Evolutionary conservation across 2,888 invertebrate species (phyloP), one percentile per base, ranked within the genome.

Genomic region (Marronus borbonicus): DNA sequence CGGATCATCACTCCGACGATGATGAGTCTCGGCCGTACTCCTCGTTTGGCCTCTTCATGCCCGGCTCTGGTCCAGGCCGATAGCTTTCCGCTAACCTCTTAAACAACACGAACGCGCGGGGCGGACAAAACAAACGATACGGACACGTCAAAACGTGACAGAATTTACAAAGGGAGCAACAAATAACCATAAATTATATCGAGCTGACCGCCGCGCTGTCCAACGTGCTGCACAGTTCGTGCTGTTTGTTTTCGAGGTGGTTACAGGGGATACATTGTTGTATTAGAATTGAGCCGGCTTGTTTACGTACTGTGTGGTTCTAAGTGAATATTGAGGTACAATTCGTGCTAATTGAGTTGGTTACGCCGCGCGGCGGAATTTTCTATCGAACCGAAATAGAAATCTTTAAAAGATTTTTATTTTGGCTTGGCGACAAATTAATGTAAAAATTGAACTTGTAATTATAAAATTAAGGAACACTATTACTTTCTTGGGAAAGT

Each of bases 141-240:
- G 66, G 68, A 68, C 68, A 68, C 58, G 76, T 76, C 76, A 76
- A 39, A 68, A 76, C 76, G 66, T 68, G 76, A 76, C 76, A 76
- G 76, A 76, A 76, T 76, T 58, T 66, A 66, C 66, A 55, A 60
- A 52, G 36, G 65, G 55, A 24, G 68, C 50, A 50, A 68, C 66
- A 76, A 76, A 76, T 55, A 66, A 14, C 76, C 52, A 50, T 66
- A 76, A 76, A 76, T 76, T 76, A 66, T 55, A 60, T 36, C 31
- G 31, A 20, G 58, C 17, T 60, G 58, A 49, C 44, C 60, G 55
- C 39, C 55, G 55, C 20, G 3, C n/a, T 58, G 8, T 12, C 44
- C 44, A 12, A 44, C 24, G 55, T 58, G 20, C 55, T 8, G 55
- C 20, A 5, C 20, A 20, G 20, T 58, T 58, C 17, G n/a, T 20